A percentile compares a stretch with the other conserved stretches of the same genome.
Evolutionary conservation across 2,797 vertebrate species (phyloP).

Genomic region (Holocentrus rufus): DNA sequence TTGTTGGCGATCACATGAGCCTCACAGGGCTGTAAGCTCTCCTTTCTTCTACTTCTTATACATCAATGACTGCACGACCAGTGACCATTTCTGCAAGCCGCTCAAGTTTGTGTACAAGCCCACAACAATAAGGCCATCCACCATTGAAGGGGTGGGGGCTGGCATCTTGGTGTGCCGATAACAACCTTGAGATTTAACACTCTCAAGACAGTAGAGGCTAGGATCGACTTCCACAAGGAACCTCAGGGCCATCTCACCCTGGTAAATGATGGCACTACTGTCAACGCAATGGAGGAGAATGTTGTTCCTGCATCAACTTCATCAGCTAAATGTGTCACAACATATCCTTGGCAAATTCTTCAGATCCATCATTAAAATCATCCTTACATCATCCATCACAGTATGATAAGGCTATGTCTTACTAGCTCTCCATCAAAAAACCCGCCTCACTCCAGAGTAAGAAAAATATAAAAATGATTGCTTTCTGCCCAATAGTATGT

Average conservation of each 20-base stretch:
- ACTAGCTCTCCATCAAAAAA: conserved; percentile 3
- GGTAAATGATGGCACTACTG: background rate
- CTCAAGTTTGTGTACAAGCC: background rate
- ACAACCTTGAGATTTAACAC: background rate
- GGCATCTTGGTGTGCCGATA: background rate
- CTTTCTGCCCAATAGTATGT: too few species aligned
- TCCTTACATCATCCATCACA: too few species aligned
- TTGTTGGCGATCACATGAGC: too few species aligned
- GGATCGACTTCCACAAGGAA: background rate
- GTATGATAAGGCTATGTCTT: too few species aligned
- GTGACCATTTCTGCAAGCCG: conserved; percentile 19
- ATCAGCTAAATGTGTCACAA: too few species aligned
- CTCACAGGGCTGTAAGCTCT: background rate
- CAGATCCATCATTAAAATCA: too few species aligned
- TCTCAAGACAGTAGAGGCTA: background rate
- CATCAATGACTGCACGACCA: conserved; percentile 10
- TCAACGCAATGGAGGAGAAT: too few species aligned
- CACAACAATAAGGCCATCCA: background rate
- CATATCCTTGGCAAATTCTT: too few species aligned
- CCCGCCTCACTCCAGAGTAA: background rate
- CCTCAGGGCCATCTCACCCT: background rate
- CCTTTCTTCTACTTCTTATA: background rate
- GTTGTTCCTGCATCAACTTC: too few species aligned
- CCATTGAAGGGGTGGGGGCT: background rate
- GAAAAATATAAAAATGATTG: background rate